A percentile compares a stretch with the other conserved stretches of the same genome.
Conservation (phyloP, 2,797 vertebrate species). For the Eutrigla gurnardus region DNA sequence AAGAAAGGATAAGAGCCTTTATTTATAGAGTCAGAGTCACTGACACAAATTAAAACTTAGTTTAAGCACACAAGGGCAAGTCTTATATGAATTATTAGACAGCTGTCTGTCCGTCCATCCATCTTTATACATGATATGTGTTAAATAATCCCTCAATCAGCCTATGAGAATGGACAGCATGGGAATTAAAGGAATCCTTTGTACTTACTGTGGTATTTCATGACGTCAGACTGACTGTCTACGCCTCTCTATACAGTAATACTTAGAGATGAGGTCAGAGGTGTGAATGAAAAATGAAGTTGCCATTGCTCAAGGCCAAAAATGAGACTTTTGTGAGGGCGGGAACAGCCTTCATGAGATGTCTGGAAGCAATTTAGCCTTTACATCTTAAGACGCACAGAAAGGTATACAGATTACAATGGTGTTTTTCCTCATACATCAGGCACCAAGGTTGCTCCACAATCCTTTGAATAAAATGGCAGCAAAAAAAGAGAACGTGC, state of each 20-base stretch:
- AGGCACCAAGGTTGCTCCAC: conserved; percentile 35
- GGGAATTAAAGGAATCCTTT: conserved; percentile 63
- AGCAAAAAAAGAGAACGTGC: conserved; percentile 46
- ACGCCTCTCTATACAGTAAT: conserved; percentile 31
- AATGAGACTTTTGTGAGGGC: conserved; percentile 59
- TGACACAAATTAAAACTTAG: conserved; percentile 24
- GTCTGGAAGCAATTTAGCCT: conserved; percentile 73
- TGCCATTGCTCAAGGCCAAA: conserved; percentile 55
- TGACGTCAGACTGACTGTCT: conserved; percentile 37
- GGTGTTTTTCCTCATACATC: conserved; percentile 47
- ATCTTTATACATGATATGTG: neutral
- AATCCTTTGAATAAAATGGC: conserved; percentile 56
- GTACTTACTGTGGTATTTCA: conserved; percentile 56
- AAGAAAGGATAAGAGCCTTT: conserved; percentile 24
- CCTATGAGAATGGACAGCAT: conserved; percentile 56
- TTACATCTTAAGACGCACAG: conserved; percentile 54
- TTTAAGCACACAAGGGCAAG: neutral
- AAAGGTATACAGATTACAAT: conserved; percentile 62
- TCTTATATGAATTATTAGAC: conserved; percentile 17
- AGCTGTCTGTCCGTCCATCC: too few relatives aligned
- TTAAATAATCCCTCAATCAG: conserved; percentile 40
- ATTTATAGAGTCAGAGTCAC: conserved; percentile 29
- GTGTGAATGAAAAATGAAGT: conserved; percentile 68
- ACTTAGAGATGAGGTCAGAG: conserved; percentile 62
- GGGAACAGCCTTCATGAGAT: conserved; percentile 44